Base-by-base conservation (phyloP, 2,797 vertebrate genomes). In the Saxicola maurus region DNA sequence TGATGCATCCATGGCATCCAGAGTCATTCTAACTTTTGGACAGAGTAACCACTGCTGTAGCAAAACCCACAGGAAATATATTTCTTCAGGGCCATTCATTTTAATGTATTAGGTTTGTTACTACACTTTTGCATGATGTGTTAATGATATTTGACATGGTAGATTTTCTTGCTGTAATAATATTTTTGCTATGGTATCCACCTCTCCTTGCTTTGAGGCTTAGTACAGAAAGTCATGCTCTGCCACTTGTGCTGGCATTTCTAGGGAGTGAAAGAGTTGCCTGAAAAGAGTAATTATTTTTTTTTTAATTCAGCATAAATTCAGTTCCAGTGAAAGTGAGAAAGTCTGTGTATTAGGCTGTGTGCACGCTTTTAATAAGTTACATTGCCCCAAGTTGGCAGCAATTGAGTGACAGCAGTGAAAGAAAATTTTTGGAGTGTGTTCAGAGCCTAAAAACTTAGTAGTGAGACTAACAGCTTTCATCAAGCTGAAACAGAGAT, bases 381-480 rank as follows among this genome's bases (percentile, higher is more conserved):
- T 87, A 6, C 13, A 7, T 56, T 79, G 28, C 57, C 82, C 40
- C 24, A 49, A 2, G 25, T 56, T 94, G 86, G 77, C 80, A 82
- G 46, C 71, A 76, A n/a, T 19, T 61, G 64, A 86, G 49, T 60
- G 80, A 77, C 55, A 93, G 53, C 85, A 73, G 64, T 2, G 24
- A 74, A 82, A 72, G 18, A 28, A 82, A 86, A 65, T 40, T 89
- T 55, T 86, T 93, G 86, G 81, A 85, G 31, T 33, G 14, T 79
- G 53, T 92, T 95, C 72, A 80, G 55, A 87, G 33, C 43, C 40
- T 76, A 45, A 81, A 85, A 90, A 86, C 25, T 1, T 68, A 53
- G 6, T 59, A 73, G 38, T 71, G 67, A 82, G 57, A 61, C 82
- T 67, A 90, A 57, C 62, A 93, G 90, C 90, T 91, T 91, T 90